phyloP scores from a whole-genome alignment of 2,797 vertebrate species.

The Okamejei kenojei region DNA sequence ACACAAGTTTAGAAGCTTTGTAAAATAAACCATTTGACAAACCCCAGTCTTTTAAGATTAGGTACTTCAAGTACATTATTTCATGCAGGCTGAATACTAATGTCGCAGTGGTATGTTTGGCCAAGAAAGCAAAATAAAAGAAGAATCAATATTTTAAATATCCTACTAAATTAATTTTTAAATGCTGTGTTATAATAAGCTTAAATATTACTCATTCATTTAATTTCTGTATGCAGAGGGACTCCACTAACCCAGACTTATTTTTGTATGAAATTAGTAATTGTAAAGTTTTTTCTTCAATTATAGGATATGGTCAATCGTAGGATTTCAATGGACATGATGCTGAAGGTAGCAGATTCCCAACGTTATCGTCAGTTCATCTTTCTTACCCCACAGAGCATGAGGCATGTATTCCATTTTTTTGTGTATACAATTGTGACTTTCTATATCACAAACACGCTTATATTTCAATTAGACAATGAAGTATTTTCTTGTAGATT shows the following conservation, averaged over 20 bases:
- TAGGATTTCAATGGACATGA: slow-evolving; percentile 90
- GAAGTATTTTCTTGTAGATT: background rate
- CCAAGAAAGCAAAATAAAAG: background rate
- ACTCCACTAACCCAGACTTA: background rate
- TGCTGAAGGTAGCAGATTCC: slow-evolving; percentile 78
- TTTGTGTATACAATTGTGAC: background rate
- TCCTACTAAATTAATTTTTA: background rate
- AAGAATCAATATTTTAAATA: background rate
- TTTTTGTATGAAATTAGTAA: slow-evolving; percentile 41
- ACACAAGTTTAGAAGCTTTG: too few species aligned
- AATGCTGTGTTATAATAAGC: background rate
- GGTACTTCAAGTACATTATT: background rate
- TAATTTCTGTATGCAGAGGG: background rate
- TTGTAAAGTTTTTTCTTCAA: slow-evolving; percentile 26
- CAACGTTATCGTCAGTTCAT: slow-evolving; percentile 85
- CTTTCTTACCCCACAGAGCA: slow-evolving; percentile 85
- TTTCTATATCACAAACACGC: background rate
- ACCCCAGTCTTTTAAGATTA: background rate
- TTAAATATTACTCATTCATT: background rate
- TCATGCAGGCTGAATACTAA: background rate
- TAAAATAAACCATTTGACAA: background rate
- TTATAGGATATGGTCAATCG: slow-evolving; percentile 89
- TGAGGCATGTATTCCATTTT: slow-evolving; percentile 65
- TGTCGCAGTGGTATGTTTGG: background rate
- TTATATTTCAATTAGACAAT: background rate